Evolutionary conservation across 2,888 invertebrate species (phyloP), one percentile per base, ranked within the genome.

Genomic region (Drosophila mulleri): DNA sequence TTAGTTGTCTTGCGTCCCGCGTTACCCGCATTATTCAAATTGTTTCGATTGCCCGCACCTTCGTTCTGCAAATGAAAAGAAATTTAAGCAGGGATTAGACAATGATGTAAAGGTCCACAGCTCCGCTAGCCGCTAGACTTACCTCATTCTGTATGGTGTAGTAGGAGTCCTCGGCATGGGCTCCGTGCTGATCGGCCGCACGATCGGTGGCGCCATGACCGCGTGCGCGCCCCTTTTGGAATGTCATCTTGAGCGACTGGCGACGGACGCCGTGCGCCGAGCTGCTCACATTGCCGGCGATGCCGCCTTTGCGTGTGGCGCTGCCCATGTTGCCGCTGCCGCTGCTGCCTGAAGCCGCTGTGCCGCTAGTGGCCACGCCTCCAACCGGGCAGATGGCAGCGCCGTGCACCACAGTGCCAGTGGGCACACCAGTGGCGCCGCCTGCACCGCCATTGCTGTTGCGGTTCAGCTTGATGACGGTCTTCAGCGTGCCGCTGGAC

Each of bases 401-500:
- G 42, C 83, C 83, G 12, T 88, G 88, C 11, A 90, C 75, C 2
- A 90, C 89, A 1, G 77, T 82, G 1, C 88, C 82, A 1, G 75
- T 81, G 6, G 86, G 71, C 8, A 83, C 63, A 18, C 79, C 76
- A 14, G 80, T 70, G 37, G 70, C 75, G 8, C 82, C 75, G 35
- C 75, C 64, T 2, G 70, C 61, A 9, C 85, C 87, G 26, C 88
- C 80, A 32, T 83, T 90, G 60, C 76, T 82, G 70, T 82, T 88
- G 42, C 95, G 94, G 91, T 95, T 95, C 76, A 97, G 93, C 93
- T 97, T 96, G 83, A 97, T 97, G 83, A 97, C 96, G 82, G 97
- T 97, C 91, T 97, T 97, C 76, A 97, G 91, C 0, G 97, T 97
- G 44, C 97, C 97, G 3, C 96, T 96, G 88, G 96, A 96, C 82